Evolutionary conservation across 1,140 invertebrate genomes (phyloP).

Genomic region (Papilio glaucus): DNA sequence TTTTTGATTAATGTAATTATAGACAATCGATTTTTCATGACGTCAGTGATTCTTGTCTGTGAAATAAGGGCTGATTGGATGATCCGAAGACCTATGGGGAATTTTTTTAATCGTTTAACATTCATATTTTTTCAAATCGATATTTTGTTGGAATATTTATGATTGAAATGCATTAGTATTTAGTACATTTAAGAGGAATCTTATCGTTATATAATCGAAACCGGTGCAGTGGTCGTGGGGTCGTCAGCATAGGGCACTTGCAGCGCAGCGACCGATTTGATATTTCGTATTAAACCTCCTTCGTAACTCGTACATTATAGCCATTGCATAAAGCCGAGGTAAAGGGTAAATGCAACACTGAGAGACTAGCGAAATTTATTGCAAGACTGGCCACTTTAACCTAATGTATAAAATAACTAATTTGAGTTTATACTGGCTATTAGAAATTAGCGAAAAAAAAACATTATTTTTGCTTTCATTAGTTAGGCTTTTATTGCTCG

Average conservation of each 20-base stretch:
- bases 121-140: not conserved
- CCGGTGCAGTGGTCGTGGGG: conserved; percentile 10
- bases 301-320: conserved; percentile 26
- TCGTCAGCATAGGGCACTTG: conserved; percentile 26
- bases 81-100: too few species aligned
- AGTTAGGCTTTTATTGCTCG: too few species aligned
- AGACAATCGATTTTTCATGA: not conserved
- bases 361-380: conserved; percentile 11
- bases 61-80: not conserved
- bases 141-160: not conserved
- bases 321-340: conserved; percentile 9
- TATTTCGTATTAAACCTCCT: conserved; percentile 19
- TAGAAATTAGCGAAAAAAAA: not conserved
- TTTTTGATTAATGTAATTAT: too few species aligned
- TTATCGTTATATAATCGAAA: not conserved
- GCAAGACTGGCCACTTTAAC: conserved; percentile 1
- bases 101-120: too few species aligned
- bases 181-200: not conserved
- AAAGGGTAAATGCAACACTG: conserved; percentile 21
- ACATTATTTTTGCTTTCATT: too few species aligned
- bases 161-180: not conserved
- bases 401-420: not conserved
- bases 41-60: not conserved
- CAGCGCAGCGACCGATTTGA: conserved; percentile 27
- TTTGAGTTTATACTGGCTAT: not conserved